A percentile compares a stretch with the other conserved stretches of the same genome.
Conservation (phyloP, 92 coral and sea anemone species). For the Zoanthus gigantus region DNA sequence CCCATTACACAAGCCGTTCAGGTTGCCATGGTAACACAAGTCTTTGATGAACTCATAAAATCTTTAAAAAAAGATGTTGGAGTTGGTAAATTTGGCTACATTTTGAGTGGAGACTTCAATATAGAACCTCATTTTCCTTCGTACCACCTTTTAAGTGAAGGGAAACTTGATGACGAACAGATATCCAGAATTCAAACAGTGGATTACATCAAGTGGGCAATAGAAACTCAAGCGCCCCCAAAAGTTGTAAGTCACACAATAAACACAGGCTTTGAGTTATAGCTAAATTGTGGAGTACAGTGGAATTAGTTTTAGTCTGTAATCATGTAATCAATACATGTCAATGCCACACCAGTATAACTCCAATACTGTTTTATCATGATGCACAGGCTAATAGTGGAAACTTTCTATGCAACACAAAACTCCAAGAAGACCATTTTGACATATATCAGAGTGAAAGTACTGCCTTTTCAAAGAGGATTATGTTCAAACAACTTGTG, state of each 20-base stretch:
- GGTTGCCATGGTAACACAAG: slow-evolving; percentile 72
- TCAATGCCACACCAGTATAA: too few relatives aligned
- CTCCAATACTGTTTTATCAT: too few relatives aligned
- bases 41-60: slow-evolving; percentile 44
- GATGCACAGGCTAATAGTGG: too few relatives aligned
- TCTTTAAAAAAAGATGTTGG: slow-evolving; percentile 30
- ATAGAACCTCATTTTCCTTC: slow-evolving; percentile 78
- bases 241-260: slow-evolving; percentile 1
- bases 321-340: too few relatives aligned
- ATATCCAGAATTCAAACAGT: slow-evolving; percentile 46
- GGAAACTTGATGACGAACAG: slow-evolving; percentile 54
- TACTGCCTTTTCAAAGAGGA: too few relatives aligned
- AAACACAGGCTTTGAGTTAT: too few relatives aligned
- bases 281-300: too few relatives aligned
- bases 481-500: too few relatives aligned
- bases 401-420: too few relatives aligned
- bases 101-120: slow-evolving; percentile 88
- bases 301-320: too few relatives aligned
- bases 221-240: slow-evolving; percentile 7
- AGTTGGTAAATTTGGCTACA: slow-evolving; percentile 42
- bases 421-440: too few relatives aligned
- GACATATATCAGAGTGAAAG: too few relatives aligned
- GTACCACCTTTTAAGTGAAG: slow-evolving; percentile 70
- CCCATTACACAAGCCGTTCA: slow-evolving; percentile 71
- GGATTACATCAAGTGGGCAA: slow-evolving; percentile 62